Evolutionary conservation across 37 sponge, comb jelly and placozoan genomes (phyloP).

Genomic region (Crambe crambe): DNA sequence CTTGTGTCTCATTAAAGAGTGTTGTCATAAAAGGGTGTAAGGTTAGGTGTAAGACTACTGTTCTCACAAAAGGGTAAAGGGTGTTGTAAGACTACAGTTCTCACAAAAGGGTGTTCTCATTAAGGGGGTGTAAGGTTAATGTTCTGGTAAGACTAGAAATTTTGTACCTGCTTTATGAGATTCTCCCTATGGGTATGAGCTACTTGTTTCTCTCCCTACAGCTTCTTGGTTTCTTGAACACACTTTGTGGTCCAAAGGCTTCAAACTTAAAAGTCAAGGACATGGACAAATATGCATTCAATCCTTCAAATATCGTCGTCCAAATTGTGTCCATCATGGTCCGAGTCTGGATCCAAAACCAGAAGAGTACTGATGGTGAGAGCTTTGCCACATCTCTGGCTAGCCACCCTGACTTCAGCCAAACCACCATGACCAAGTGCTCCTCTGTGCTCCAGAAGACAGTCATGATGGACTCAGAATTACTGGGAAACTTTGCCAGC

Average conservation of each 20-base stretch:
- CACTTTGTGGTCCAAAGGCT: slow-evolving; percentile 78
- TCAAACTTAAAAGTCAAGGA: slow-evolving; percentile 73
- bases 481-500: background rate
- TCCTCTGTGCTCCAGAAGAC: slow-evolving; percentile 36
- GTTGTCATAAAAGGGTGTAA: no score
- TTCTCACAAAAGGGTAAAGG: no score
- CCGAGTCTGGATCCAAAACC: slow-evolving; percentile 46
- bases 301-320: slow-evolving; percentile 53
- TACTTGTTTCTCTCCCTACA: slow-evolving; percentile 23
- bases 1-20: no score
- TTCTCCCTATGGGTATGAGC: no score
- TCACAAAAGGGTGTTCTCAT: no score
- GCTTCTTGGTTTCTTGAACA: slow-evolving; percentile 80
- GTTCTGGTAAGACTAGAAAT: no score
- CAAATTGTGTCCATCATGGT: slow-evolving; percentile 48
- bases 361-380: background rate
- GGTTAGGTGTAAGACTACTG: no score
- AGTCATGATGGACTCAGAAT: slow-evolving; percentile 1
- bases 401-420: slow-evolving; percentile 71
- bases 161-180: no score
- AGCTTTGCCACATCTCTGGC: slow-evolving; percentile 52
- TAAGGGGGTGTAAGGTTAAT: no score
- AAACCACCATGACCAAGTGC: slow-evolving; percentile 40
- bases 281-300: slow-evolving; percentile 68
- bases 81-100: no score